Evolutionary conservation across 2,888 invertebrate genomes (phyloP), one percentile per base, ranked within the genome.

Genomic region (Lasioglossum pauxillum): DNA sequence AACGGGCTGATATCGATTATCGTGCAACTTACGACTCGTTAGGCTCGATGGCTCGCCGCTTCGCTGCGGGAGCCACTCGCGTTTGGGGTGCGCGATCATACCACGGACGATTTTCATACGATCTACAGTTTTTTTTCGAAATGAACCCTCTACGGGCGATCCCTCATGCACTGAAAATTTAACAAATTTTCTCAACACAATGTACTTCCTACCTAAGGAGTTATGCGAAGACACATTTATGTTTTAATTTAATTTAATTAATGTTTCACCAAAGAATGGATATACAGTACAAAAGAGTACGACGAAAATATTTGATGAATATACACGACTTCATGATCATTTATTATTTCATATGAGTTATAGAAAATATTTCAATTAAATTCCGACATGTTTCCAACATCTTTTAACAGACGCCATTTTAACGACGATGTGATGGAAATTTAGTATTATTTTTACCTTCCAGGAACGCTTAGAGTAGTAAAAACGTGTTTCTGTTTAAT

Each of bases 1-100:
- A 44, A 80, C 60, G 84, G 75, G 75, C 69, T 72, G 46, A 27
- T 81, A 84, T 84, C 82, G 84, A 84, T 82, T 82, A 74, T 78
- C 84, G 84, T 75, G 60, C 71, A 71, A 82, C 78, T 84, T 84
- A 82, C 83, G 78, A 83, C 83, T 84, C 71, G 83, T 84, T 84
- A 72, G 78, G 38, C 72, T 23, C 31, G 49, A 27, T 73, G 46
- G 49, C 31, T 35, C 35, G 67, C 31, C 27, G 14, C 60, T 27
- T n/a, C 60, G 27, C 23, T n/a, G 35, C 31, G 35, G 19, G 35
- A 35, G 35, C 5, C 16, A 19, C 19, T 7, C 35, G 31, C 31
- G 35, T 67, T 67, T 31, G 19, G 67, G 67, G 67, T 60, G 60
- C 27, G 60, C 60, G 60, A 60, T 27, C 67, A 14, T 46, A 46